Percentiles rank a stretch among this genome's conserved stretches.
phyloP scores from a whole-genome alignment of 2,113 vertebrate genomes.

The Tenebrosternarchus preto region DNA sequence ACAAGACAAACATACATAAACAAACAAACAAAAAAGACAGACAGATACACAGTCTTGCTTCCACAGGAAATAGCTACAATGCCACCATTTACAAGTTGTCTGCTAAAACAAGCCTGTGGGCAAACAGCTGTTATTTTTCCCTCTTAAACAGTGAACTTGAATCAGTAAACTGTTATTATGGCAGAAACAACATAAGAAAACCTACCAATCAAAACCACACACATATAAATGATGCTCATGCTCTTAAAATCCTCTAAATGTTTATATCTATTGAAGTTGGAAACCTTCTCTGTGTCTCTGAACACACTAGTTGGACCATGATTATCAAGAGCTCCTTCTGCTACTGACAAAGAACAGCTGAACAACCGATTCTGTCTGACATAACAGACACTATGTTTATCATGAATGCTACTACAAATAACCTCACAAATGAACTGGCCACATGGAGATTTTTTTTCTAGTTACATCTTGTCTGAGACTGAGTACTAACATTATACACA shows the following conservation, averaged over 20 bases:
- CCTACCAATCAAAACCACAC: neutral
- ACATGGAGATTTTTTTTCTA: too few species aligned
- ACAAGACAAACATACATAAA: neutral
- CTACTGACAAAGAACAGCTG: too few species aligned
- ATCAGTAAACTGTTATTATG: neutral
- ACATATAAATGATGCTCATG: neutral
- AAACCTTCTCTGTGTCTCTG: neutral
- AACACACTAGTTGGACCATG: too few species aligned
- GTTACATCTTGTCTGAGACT: neutral
- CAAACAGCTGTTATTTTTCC: neutral
- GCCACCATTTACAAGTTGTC: too few species aligned
- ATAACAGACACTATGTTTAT: neutral
- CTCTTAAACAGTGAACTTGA: neutral
- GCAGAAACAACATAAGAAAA: neutral
- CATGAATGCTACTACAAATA: neutral
- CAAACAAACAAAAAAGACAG: neutral
- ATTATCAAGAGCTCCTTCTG: too few species aligned
- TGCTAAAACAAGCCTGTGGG: neutral
- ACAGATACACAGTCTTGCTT: neutral
- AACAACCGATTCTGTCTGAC: neutral
- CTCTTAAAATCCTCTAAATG: neutral
- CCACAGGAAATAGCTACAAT: neutral
- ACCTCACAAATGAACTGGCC: neutral
- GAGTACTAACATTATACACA: neutral
- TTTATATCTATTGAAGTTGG: neutral